A percentile compares a stretch with the other conserved stretches of the same genome.
phyloP scores from a whole-genome alignment of 2,113 vertebrate genomes.

The Gallinago undulata region DNA sequence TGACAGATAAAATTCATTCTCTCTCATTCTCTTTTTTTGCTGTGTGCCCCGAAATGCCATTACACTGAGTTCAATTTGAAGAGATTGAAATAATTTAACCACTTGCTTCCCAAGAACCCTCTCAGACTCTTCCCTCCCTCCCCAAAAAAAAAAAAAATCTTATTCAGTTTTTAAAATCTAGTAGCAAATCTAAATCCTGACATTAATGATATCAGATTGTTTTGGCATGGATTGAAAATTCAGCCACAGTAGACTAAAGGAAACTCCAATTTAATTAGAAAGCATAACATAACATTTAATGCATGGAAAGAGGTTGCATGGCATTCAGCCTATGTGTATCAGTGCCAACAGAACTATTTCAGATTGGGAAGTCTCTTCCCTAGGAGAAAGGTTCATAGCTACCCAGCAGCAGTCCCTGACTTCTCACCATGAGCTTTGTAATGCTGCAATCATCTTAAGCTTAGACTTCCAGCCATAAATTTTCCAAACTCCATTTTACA shows the following conservation, averaged over 20 bases:
- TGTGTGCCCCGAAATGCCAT: neutral
- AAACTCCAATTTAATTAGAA: neutral
- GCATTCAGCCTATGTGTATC: neutral
- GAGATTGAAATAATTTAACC: neutral
- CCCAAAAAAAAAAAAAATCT: neutral
- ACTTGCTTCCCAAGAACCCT: neutral
- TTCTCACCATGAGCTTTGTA: neutral
- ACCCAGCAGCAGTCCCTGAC: neutral
- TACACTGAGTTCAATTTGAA: neutral
- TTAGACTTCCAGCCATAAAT: neutral
- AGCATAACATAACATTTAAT: neutral
- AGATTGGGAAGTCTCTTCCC: neutral
- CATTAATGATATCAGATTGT: neutral
- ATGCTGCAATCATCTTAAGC: neutral
- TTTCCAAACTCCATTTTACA: neutral
- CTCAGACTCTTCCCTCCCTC: neutral
- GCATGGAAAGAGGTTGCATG: neutral
- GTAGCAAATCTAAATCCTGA: neutral
- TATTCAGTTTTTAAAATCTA: neutral
- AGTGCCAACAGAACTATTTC: neutral
- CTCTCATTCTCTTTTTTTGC: neutral
- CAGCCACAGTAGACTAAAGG: neutral
- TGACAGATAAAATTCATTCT: neutral
- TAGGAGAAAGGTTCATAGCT: neutral
- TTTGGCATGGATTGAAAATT: neutral